These are phyloP conservation scores for Xestia rhomboidea DNA, from an alignment of 2,888 invertebrate species.

Conservation along the genomic window DNA sequence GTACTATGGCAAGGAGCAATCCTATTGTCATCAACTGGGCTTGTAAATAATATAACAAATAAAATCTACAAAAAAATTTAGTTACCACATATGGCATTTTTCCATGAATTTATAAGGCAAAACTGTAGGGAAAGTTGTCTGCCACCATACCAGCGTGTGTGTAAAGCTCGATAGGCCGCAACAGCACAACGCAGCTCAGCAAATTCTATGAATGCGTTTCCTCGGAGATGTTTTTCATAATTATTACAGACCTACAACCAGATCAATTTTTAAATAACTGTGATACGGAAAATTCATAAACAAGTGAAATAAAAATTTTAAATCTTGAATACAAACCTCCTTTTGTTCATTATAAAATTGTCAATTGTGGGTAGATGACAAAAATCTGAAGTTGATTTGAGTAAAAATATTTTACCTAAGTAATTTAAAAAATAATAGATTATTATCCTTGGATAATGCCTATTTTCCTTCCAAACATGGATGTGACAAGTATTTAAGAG, in stretches of 20 bases:
- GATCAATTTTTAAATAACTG: background rate
- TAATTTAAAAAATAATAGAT: background rate
- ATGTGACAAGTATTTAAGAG: background rate
- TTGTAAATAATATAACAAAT: background rate
- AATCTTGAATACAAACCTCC: conserved; percentile 34
- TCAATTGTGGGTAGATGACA: conserved; percentile 5
- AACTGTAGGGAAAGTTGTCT: conserved; percentile 95
- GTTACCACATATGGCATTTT: conserved; percentile 96
- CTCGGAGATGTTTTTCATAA: conserved; percentile 95
- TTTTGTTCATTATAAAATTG: conserved; percentile 10
- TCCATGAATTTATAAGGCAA: conserved; percentile 95
- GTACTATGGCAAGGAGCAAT: background rate
- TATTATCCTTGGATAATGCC: background rate
- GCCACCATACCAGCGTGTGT: conserved; percentile 97
- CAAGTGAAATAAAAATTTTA: background rate
- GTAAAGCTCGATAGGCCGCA: conserved; percentile 93
- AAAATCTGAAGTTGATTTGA: conserved; percentile 58
- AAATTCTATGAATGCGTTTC: conserved; percentile 97
- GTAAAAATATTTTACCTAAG: conserved; percentile 40
- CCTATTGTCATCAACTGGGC: background rate
- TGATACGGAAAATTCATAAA: background rate
- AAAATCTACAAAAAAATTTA: background rate
- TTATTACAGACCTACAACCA: conserved; percentile 93
- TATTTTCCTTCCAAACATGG: background rate
- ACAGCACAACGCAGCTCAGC: conserved; percentile 91